phyloP scores from a whole-genome alignment of 2,113 vertebrate genomes.

The Nibea albiflora region DNA sequence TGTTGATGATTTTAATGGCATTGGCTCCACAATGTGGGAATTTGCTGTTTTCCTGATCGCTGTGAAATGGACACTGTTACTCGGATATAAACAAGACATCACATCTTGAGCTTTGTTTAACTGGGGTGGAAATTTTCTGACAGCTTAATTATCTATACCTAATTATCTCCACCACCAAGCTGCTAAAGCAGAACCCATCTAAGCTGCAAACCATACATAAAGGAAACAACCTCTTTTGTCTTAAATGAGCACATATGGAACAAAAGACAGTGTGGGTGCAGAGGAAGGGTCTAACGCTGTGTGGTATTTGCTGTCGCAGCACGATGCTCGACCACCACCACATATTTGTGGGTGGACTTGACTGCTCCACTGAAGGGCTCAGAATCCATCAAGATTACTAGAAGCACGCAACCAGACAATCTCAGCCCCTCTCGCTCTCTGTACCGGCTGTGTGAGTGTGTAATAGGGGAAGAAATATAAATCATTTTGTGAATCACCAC shows the following conservation, averaged over 20 bases:
- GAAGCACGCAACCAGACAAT: slow-evolving; percentile 43
- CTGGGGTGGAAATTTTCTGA: slow-evolving; percentile 1
- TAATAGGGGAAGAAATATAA: slow-evolving; percentile 36
- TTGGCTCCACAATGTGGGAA: neutral
- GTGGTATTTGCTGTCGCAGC: slow-evolving; percentile 66
- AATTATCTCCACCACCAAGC: neutral
- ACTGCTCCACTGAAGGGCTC: slow-evolving; percentile 35
- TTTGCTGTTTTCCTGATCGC: neutral
- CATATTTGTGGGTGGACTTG: slow-evolving; percentile 73
- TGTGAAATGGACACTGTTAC: neutral
- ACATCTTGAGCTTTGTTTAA: neutral
- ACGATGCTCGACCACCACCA: slow-evolving; percentile 60
- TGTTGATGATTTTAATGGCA: neutral
- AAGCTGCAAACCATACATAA: slow-evolving; percentile 6
- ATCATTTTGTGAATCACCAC: slow-evolving; percentile 51
- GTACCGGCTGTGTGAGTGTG: slow-evolving; percentile 24
- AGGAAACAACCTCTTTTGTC: slow-evolving; percentile 6
- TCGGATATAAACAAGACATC: neutral
- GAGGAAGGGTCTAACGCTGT: slow-evolving; percentile 31
- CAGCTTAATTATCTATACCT: neutral
- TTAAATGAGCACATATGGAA: slow-evolving; percentile 37
- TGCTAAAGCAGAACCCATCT: neutral
- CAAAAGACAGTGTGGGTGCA: slow-evolving; percentile 12
- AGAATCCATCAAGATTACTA: slow-evolving; percentile 59
- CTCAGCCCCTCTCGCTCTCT: slow-evolving; percentile 17